These are phyloP conservation scores for Spilogale gracilis DNA, from an alignment of 2,113 vertebrate genomes.

Conservation along the genomic window DNA sequence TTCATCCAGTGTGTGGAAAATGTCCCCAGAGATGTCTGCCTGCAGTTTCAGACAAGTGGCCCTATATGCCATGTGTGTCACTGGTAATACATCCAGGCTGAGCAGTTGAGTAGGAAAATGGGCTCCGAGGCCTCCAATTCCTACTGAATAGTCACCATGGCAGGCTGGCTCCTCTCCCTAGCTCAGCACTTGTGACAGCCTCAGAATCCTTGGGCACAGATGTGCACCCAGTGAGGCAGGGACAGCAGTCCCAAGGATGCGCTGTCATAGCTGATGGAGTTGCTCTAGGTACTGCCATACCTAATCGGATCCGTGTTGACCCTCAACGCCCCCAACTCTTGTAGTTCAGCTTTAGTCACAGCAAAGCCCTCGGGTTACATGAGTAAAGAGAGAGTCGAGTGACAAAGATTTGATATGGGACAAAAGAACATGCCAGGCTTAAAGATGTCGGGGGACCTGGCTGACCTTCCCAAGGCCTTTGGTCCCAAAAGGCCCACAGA, in stretches of 20 bases:
- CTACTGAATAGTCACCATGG: accelerated
- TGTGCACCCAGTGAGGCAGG: too few relatives aligned
- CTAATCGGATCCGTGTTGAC: accelerated
- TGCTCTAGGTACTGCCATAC: too few relatives aligned
- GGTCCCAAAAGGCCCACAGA: too few relatives aligned
- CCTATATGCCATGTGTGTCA: neutral
- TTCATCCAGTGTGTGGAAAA: neutral
- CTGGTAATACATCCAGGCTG: neutral
- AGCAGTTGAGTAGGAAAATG: neutral
- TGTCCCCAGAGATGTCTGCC: neutral
- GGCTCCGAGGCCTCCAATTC: accelerated
- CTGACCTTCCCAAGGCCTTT: too few relatives aligned
- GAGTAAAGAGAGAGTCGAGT: too few relatives aligned
- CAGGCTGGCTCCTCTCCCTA: neutral
- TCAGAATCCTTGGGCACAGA: neutral
- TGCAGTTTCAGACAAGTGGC: neutral
- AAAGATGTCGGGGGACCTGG: too few relatives aligned
- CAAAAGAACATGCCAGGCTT: too few relatives aligned
- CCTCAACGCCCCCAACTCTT: too few relatives aligned
- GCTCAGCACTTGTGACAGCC: neutral
- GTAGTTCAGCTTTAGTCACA: accelerated
- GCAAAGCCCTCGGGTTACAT: too few relatives aligned
- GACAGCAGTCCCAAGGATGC: neutral
- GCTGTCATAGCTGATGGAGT: too few relatives aligned
- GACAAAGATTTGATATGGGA: accelerated